Evolutionary conservation across 2,888 invertebrate genomes (phyloP).

Genomic region (Agonopterix subpropinquella): DNA sequence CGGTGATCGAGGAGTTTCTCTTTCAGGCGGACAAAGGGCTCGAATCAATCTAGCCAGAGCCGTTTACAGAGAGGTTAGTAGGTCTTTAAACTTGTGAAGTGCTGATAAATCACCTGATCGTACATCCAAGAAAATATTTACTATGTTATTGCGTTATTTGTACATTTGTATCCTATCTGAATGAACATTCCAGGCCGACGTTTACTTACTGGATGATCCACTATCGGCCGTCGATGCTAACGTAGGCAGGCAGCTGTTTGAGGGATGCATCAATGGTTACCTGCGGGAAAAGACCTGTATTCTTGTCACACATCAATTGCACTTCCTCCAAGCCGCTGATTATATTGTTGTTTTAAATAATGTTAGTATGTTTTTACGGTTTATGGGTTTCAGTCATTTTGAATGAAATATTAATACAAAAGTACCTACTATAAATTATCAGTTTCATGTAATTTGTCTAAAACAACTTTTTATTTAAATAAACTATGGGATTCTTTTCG

Average conservation of each 20-base stretch:
- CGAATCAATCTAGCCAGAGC: constrained; percentile 79
- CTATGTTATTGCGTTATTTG: background rate
- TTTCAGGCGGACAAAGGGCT: constrained; percentile 85
- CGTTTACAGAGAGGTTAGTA: constrained; percentile 60
- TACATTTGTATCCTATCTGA: too few relatives aligned
- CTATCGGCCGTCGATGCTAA: constrained; percentile 90
- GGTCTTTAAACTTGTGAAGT: background rate
- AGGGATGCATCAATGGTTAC: constrained; percentile 83
- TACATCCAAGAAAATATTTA: background rate
- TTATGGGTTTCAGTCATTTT: too few relatives aligned
- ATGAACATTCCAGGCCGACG: constrained; percentile 75
- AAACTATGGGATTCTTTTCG: too few relatives aligned
- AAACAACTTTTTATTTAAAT: too few relatives aligned
- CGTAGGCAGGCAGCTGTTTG: constrained; percentile 86
- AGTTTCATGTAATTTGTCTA: too few relatives aligned
- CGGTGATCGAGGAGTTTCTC: constrained; percentile 82
- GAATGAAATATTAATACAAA: too few relatives aligned
- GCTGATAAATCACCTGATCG: background rate
- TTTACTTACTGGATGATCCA: constrained; percentile 90
- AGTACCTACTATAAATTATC: too few relatives aligned
- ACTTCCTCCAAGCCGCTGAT: constrained; percentile 82
- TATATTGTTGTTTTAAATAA: constrained; percentile 78
- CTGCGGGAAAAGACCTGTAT: constrained; percentile 82
- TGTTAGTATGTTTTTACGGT: constrained; percentile 20
- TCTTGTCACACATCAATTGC: constrained; percentile 92